Evolutionary conservation across 2,113 vertebrate species (phyloP).

Genomic region (Eulemur macaco): DNA sequence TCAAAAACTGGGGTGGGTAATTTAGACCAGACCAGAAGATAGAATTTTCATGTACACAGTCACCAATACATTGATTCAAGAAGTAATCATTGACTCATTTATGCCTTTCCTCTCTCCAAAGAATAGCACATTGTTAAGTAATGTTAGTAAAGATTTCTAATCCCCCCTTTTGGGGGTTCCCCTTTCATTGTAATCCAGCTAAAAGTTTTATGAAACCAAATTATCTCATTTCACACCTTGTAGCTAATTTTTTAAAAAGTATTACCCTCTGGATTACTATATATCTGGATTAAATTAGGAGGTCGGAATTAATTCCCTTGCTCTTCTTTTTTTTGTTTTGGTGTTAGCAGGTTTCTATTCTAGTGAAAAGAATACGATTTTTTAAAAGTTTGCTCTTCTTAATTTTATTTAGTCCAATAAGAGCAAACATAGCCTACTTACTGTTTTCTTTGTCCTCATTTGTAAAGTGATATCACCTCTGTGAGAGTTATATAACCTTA

Average conservation of each 20-base stretch:
- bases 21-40: constrained; percentile 60
- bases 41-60: constrained; percentile 47
- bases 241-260: constrained; percentile 44
- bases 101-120: constrained; percentile 40
- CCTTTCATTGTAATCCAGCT: constrained; percentile 28
- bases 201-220: constrained; percentile 36
- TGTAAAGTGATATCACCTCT: constrained; percentile 23
- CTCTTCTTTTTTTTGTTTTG: not conserved
- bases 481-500: not conserved
- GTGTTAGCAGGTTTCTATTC: not conserved
- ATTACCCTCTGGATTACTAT: constrained; percentile 3
- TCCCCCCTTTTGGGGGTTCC: not conserved
- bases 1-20: constrained; percentile 47
- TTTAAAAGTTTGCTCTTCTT: not conserved
- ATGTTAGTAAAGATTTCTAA: not conserved
- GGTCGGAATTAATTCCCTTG: not conserved
- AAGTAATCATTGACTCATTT: constrained; percentile 29
- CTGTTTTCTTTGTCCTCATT: constrained; percentile 39
- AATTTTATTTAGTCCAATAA: constrained; percentile 41
- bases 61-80: constrained; percentile 17
- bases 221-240: constrained; percentile 28
- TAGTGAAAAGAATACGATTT: constrained; percentile 44
- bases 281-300: constrained; percentile 45
- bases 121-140: constrained; percentile 28
- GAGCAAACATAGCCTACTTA: not conserved